Evolutionary conservation across 2,113 vertebrate genomes (phyloP).

Genomic region (Haemorhous mexicanus): DNA sequence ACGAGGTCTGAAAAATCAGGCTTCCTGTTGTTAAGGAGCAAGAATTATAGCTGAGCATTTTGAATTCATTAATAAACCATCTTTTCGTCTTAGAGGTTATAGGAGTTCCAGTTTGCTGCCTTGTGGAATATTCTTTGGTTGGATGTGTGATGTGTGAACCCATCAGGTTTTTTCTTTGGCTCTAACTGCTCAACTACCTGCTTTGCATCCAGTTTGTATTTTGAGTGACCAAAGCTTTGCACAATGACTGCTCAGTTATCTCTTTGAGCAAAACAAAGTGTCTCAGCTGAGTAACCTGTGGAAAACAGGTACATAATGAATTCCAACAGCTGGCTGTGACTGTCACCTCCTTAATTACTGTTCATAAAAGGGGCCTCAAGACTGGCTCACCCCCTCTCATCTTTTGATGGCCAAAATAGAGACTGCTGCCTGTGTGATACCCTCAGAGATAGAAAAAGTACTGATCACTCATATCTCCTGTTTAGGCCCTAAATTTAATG

Average conservation of each 20-base stretch:
- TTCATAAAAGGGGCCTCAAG: background rate
- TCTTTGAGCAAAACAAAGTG: background rate
- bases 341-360: background rate
- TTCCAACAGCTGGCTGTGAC: background rate
- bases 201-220: background rate
- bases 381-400: background rate
- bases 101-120: background rate
- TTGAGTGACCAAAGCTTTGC: background rate
- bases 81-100: background rate
- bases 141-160: background rate
- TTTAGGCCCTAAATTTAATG: constrained; percentile 18
- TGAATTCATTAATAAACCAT: background rate
- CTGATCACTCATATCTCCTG: background rate
- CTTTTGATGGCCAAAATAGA: background rate
- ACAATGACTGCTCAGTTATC: background rate
- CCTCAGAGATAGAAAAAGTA: background rate
- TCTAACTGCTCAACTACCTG: background rate
- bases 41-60: background rate
- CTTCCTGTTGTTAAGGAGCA: background rate
- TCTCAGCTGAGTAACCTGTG: background rate
- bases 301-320: background rate
- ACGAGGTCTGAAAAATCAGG: background rate
- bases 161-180: background rate
- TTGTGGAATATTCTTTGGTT: background rate
- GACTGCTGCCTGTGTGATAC: background rate